These are phyloP conservation scores for Heliconius aoede DNA, from an alignment of 2,888 invertebrate genomes.

Conservation along the genomic window DNA sequence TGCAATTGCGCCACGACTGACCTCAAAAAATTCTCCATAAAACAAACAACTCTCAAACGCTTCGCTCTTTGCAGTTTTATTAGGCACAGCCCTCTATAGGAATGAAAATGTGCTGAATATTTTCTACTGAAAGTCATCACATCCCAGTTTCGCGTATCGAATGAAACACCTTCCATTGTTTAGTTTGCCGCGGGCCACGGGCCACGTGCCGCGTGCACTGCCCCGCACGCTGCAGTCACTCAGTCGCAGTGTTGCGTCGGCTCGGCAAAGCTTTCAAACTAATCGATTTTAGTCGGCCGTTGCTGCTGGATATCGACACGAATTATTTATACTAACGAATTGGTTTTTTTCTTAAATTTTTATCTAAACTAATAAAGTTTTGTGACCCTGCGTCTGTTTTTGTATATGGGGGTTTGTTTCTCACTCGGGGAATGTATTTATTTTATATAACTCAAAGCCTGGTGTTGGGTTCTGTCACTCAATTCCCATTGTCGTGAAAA, in stretches of 20 bases:
- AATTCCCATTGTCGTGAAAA: too few relatives aligned
- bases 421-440: too few relatives aligned
- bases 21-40: background rate
- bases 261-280: slow-evolving; percentile 25
- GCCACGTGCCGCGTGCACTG: slow-evolving; percentile 13
- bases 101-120: slow-evolving; percentile 12
- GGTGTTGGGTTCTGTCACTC: too few relatives aligned
- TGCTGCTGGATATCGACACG: background rate
- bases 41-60: background rate
- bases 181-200: background rate
- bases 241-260: background rate
- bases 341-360: background rate
- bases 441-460: too few relatives aligned
- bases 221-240: background rate
- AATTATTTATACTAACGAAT: background rate
- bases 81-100: background rate
- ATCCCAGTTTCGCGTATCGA: slow-evolving; percentile 12
- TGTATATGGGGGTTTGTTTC: too few relatives aligned
- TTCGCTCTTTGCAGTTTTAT: background rate
- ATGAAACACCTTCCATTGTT: slow-evolving; percentile 21
- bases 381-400: too few relatives aligned
- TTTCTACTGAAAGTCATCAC: slow-evolving; percentile 23
- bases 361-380: background rate
- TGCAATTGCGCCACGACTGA: too few relatives aligned
- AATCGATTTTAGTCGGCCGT: slow-evolving; percentile 15